Conservation (phyloP, 2,113 vertebrate species). For the Baryphthengus martii region DNA sequence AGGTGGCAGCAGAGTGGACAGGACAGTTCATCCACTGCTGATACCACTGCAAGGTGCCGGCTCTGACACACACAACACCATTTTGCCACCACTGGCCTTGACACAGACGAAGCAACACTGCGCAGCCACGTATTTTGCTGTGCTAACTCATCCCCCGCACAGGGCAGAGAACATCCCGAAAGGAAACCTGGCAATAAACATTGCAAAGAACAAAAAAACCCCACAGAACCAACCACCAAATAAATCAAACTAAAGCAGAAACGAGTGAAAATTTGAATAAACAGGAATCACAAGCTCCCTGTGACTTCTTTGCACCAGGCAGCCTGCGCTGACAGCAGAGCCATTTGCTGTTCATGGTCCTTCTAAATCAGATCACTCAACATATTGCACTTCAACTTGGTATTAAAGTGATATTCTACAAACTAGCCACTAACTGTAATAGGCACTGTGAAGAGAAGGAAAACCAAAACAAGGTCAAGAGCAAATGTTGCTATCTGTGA, state of each 20-base stretch:
- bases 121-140: rapidly evolving
- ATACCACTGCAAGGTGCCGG: background rate
- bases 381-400: background rate
- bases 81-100: background rate
- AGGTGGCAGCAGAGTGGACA: background rate
- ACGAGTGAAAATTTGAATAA: background rate
- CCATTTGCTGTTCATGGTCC: background rate
- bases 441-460: background rate
- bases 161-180: background rate
- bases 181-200: slow-evolving; percentile 26
- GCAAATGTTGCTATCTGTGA: background rate
- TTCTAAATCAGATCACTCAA: background rate
- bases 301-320: background rate
- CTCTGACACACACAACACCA: background rate
- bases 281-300: background rate
- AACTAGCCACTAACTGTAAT: background rate
- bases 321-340: background rate
- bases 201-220: background rate
- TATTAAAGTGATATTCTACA: background rate
- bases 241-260: slow-evolving; percentile 9
- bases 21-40: background rate
- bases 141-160: background rate
- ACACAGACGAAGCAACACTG: background rate
- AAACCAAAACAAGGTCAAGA: background rate
- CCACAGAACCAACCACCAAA: background rate